These are phyloP conservation scores for Caenorhabditis zanzibari DNA, from an alignment of 2,888 invertebrate genomes.

Conservation along the genomic window DNA sequence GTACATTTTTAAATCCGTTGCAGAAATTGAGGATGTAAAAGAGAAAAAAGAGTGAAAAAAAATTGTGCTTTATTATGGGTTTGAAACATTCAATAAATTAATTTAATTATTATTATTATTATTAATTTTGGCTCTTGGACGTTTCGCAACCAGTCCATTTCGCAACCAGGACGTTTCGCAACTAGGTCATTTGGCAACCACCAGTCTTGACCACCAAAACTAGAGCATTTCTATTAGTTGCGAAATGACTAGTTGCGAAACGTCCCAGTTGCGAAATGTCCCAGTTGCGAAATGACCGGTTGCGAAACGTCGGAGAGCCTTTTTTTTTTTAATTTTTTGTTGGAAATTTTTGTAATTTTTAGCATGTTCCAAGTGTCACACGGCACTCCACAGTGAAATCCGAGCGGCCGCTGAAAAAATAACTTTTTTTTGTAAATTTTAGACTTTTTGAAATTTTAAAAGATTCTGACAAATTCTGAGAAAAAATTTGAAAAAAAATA, in stretches of 20 bases:
- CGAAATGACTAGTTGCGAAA: too few species aligned
- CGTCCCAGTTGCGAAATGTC: too few species aligned
- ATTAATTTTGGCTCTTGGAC: background rate
- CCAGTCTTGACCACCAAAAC: too few species aligned
- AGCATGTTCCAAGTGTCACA: slow-evolving; percentile 32
- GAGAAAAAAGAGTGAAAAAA: slow-evolving; percentile 46
- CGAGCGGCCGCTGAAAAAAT: slow-evolving; percentile 56
- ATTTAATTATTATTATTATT: slow-evolving; percentile 32
- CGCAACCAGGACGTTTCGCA: too few species aligned
- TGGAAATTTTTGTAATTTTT: background rate
- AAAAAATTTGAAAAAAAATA: background rate
- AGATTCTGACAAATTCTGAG: background rate
- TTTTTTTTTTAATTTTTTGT: too few species aligned
- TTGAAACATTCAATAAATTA: background rate
- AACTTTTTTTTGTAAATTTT: background rate
- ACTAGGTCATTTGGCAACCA: too few species aligned
- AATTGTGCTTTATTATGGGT: background rate
- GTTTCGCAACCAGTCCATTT: too few species aligned
- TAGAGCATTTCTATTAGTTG: too few species aligned
- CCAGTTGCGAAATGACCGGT: too few species aligned
- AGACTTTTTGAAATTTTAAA: background rate
- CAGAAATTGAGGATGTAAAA: slow-evolving; percentile 8
- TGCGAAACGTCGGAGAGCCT: too few species aligned
- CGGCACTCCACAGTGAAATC: slow-evolving; percentile 62
- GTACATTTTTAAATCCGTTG: slow-evolving; percentile 30